Evolutionary conservation across 2,113 vertebrate genomes (phyloP).

Genomic region (Puffinus mauretanicus): DNA sequence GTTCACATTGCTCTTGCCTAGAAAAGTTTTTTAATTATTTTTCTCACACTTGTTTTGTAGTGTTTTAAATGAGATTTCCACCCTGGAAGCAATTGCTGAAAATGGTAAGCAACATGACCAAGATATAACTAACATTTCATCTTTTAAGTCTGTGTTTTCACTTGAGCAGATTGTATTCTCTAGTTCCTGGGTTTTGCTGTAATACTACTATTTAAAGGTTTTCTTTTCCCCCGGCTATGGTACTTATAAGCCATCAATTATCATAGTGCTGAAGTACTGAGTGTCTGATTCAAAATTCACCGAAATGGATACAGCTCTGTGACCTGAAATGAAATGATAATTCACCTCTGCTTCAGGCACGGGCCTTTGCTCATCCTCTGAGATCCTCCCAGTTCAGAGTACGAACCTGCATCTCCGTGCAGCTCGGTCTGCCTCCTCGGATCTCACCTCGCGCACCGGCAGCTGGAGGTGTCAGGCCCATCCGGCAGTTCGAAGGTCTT

Average conservation of each 20-base stretch:
- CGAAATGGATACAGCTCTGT: background rate
- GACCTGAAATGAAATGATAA: background rate
- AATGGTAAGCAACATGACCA: conserved; percentile 50
- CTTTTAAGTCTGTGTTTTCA: background rate
- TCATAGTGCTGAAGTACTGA: background rate
- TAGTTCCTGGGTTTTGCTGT: background rate
- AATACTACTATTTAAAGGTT: background rate
- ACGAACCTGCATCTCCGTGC: background rate
- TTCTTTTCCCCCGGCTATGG: background rate
- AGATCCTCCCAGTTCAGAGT: background rate
- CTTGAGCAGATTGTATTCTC: background rate
- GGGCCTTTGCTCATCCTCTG: background rate
- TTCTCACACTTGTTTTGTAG: background rate
- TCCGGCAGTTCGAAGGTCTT: background rate
- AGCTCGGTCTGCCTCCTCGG: background rate
- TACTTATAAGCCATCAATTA: background rate
- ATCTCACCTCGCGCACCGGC: background rate
- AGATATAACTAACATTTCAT: background rate
- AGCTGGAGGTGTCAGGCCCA: background rate
- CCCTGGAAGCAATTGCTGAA: conserved; percentile 37
- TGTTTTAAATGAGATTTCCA: conserved; percentile 6
- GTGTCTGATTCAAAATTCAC: background rate
- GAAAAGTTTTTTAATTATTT: background rate
- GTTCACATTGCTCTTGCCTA: background rate
- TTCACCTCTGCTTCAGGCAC: background rate